A percentile compares a stretch with the other conserved stretches of the same genome.
Evolutionary conservation across 2,888 invertebrate genomes (phyloP).

Genomic region (Ametastegia equiseti): DNA sequence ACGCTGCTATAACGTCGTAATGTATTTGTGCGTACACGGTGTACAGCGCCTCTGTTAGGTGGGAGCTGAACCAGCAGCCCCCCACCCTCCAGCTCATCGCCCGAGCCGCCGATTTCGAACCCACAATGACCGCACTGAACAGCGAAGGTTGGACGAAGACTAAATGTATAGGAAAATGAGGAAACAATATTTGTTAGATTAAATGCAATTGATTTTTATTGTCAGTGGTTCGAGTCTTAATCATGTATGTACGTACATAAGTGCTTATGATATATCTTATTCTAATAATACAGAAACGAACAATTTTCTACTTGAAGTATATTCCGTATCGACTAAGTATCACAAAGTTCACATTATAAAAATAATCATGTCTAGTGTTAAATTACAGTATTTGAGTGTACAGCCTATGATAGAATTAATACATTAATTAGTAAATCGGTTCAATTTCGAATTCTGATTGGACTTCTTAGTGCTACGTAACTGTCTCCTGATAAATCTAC

Average conservation of each 20-base stretch:
- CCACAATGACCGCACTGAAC: no score
- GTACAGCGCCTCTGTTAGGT: neutral
- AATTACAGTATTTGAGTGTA: neutral
- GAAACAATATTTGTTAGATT: neutral
- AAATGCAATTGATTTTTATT: neutral
- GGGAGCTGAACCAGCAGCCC: neutral
- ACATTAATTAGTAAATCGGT: neutral
- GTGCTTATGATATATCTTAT: neutral
- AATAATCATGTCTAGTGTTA: no score
- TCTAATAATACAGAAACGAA: neutral
- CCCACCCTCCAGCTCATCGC: neutral
- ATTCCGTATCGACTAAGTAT: no score
- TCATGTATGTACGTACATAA: neutral
- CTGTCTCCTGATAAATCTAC: neutral
- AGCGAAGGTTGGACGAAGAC: no score
- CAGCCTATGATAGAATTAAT: no score
- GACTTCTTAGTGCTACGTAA: neutral
- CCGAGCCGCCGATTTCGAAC: no score
- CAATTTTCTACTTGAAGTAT: no score
- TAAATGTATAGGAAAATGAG: neutral
- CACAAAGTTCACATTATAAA: no score
- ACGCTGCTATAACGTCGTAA: neutral
- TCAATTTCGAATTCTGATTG: neutral
- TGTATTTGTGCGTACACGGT: neutral
- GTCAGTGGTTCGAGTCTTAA: neutral